A percentile compares a stretch with the other conserved stretches of the same genome.
Conservation (phyloP, 2,888 invertebrate genomes). For the Junonia oenone region DNA sequence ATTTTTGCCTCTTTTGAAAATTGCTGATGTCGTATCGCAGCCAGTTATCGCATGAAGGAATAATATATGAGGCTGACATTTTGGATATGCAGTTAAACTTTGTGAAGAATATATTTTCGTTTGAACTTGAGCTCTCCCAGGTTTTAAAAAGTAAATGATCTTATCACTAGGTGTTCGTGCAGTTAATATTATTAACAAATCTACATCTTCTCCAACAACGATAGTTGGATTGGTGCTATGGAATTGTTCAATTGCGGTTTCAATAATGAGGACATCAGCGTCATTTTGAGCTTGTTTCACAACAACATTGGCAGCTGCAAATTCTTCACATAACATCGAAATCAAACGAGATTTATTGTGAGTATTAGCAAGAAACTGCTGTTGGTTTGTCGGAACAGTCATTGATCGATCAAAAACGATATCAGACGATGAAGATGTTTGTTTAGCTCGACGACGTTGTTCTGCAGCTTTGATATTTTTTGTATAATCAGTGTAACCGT, state of each 20-base stretch:
- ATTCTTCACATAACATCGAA: too few species aligned
- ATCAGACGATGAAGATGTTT: conserved; percentile 36
- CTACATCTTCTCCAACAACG: conserved; percentile 1
- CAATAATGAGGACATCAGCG: background rate
- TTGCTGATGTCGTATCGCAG: too few species aligned
- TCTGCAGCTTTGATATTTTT: conserved; percentile 31
- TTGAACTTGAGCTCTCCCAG: conserved; percentile 26
- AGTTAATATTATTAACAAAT: background rate
- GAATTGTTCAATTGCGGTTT: background rate
- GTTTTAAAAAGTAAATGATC: conserved; percentile 6
- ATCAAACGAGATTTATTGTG: conserved; percentile 1
- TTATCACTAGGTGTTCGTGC: conserved; percentile 1
- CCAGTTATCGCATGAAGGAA: too few species aligned
- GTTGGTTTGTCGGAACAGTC: conserved; percentile 33
- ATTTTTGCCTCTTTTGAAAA: too few species aligned
- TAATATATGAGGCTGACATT: too few species aligned
- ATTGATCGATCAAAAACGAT: conserved; percentile 37
- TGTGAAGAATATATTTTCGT: conserved; percentile 29
- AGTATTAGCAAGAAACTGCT: conserved; percentile 1
- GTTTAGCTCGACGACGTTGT: conserved; percentile 32
- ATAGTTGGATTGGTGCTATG: background rate
- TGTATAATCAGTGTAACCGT: background rate
- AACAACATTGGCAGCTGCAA: too few species aligned
- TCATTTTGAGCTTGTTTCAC: too few species aligned
- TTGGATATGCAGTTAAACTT: conserved; percentile 23